Conservation (phyloP, 2,797 vertebrate genomes). For the Sandelia bainsii region DNA sequence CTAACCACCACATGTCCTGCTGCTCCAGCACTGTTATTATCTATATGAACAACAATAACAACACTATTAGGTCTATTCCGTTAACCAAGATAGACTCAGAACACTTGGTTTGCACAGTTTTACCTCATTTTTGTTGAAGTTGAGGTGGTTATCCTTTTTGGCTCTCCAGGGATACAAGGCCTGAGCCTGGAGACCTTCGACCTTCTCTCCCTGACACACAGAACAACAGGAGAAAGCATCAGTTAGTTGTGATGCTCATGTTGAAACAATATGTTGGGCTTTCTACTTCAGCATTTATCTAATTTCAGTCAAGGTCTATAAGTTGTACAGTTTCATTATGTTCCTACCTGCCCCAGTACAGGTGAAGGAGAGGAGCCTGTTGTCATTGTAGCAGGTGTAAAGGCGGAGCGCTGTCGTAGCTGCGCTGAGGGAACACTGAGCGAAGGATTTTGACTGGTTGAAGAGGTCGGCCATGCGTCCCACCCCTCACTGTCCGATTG, state of each 20-base stretch:
- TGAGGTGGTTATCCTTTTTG: constrained; percentile 99
- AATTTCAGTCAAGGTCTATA: not conserved
- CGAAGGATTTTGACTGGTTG: constrained; percentile 89
- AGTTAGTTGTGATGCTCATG: not conserved
- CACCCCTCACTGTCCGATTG: constrained; percentile 93
- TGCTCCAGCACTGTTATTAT: constrained; percentile 97
- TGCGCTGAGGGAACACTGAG: constrained; percentile 93
- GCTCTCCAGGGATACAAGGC: constrained; percentile 98
- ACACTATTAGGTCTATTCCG: not conserved
- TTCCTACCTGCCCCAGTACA: constrained; percentile 94
- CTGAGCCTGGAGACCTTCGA: constrained; percentile 97
- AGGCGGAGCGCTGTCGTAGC: constrained; percentile 94
- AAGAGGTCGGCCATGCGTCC: constrained; percentile 95
- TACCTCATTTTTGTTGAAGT: constrained; percentile 98
- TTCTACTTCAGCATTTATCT: not conserved
- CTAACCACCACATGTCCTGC: constrained; percentile 99
- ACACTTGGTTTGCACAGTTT: not conserved
- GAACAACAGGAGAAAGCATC: rapidly evolving
- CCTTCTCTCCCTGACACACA: constrained; percentile 92
- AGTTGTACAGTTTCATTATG: not conserved
- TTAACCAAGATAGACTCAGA: not conserved
- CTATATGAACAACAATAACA: constrained; percentile 36
- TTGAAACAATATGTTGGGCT: not conserved
- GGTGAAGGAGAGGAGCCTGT: constrained; percentile 96
- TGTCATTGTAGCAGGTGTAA: constrained; percentile 94